Conservation (phyloP, 2,888 invertebrate species). For the Halictus ligatus region DNA sequence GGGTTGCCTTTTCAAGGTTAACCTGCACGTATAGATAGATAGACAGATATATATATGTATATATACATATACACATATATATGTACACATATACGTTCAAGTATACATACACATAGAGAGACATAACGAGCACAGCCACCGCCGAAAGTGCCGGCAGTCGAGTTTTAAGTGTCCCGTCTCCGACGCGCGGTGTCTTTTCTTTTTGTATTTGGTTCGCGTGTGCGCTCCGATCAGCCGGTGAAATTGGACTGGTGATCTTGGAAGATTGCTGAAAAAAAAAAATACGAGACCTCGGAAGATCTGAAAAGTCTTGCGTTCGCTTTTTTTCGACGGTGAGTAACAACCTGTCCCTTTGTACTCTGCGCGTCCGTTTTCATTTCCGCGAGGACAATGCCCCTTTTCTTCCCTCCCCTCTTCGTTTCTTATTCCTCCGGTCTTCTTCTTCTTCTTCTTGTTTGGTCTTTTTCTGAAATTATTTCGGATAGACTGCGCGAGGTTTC, state of each 20-base stretch:
- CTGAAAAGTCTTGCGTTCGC: background rate
- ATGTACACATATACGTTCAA: conserved; percentile 56
- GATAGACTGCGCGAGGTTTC: conserved; percentile 28
- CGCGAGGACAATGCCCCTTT: background rate
- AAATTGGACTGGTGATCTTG: conserved; percentile 22
- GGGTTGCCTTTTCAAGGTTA: conserved; percentile 83
- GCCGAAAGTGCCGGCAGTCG: conserved; percentile 65
- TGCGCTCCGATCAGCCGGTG: background rate
- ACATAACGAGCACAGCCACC: conserved; percentile 48
- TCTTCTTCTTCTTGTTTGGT: background rate
- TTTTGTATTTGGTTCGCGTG: conserved; percentile 25
- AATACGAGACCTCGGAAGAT: background rate
- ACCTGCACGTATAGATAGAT: conserved; percentile 73
- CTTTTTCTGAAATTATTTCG: background rate
- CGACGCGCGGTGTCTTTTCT: background rate
- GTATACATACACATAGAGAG: conserved; percentile 49
- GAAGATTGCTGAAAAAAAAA: conserved; percentile 5
- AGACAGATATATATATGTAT: conserved; percentile 20
- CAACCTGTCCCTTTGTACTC: background rate
- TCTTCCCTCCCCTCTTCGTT: background rate
- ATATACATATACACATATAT: conserved; percentile 10
- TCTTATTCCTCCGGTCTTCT: background rate
- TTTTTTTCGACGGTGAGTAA: conserved; percentile 12
- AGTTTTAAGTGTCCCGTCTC: conserved; percentile 41
- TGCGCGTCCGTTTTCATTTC: conserved; percentile 2